Conservation (phyloP, 2,797 vertebrate genomes). For the Aulostomus chinensis region DNA sequence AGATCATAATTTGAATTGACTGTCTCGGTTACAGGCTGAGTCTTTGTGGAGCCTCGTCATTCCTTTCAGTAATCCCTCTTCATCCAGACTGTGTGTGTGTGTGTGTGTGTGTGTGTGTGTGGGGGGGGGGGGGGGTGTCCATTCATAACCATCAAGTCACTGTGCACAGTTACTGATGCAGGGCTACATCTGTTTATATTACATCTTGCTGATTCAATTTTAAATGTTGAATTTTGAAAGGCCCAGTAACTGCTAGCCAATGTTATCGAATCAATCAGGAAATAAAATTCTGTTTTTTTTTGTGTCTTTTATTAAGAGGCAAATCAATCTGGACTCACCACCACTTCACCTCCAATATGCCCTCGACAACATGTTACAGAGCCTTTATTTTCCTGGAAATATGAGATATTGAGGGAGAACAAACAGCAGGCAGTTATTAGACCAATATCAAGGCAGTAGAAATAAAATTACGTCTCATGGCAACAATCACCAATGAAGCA, state of each 20-base stretch:
- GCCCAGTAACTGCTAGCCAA: neutral
- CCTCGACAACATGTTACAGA: neutral
- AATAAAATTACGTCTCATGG: neutral
- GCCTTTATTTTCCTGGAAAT: neutral
- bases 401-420: too few relatives aligned
- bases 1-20: conserved; percentile 16
- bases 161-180: conserved; percentile 11
- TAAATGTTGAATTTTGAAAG: too few relatives aligned
- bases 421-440: conserved; percentile 1
- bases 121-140: too few relatives aligned
- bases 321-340: too few relatives aligned
- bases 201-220: conserved; percentile 21
- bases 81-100: conserved; percentile 32
- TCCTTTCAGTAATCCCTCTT: conserved; percentile 38
- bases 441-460: conserved; percentile 5
- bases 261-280: neutral
- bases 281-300: too few relatives aligned
- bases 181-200: conserved; percentile 6
- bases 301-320: too few relatives aligned
- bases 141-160: conserved; percentile 41
- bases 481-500: conserved; percentile 14
- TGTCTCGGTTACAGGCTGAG: conserved; percentile 22
- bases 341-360: neutral
- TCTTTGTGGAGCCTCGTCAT: conserved; percentile 26
- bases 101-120: too few relatives aligned